phyloP scores from a whole-genome alignment of 2,797 vertebrate genomes.

The Paguma larvata region DNA sequence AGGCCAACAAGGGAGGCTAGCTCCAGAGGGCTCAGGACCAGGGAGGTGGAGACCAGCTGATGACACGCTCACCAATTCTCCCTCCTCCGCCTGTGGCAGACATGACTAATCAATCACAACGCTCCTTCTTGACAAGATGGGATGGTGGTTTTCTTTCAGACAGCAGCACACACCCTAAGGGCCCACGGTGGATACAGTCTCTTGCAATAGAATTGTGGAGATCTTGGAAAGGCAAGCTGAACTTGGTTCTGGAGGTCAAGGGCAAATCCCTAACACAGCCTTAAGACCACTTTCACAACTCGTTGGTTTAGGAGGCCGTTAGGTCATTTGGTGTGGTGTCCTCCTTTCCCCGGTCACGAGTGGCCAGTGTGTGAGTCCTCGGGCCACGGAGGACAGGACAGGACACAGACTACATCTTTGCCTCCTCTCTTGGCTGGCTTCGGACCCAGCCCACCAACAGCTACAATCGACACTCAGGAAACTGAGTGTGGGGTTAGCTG shows the following conservation, averaged over 20 bases:
- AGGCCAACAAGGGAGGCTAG: not conserved
- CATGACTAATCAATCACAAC: not conserved
- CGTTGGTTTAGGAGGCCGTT: not conserved
- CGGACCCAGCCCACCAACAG: not conserved
- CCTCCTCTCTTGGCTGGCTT: not conserved
- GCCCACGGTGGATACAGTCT: not conserved
- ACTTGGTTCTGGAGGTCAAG: conserved; percentile 39
- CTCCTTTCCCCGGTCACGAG: not conserved
- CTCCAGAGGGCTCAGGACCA: not conserved
- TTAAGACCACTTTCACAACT: not conserved
- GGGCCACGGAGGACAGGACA: not conserved
- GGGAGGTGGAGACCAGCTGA: not conserved
- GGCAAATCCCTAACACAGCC: not conserved
- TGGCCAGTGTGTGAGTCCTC: not conserved
- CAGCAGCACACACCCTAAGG: not conserved
- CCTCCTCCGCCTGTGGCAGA: not conserved
- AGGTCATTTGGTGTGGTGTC: not conserved
- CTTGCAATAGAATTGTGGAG: not conserved
- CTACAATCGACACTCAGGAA: not conserved
- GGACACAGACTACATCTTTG: not conserved
- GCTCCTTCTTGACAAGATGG: not conserved
- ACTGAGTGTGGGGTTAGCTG: not conserved
- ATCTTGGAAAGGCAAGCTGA: not conserved
- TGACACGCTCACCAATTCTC: too few species aligned
- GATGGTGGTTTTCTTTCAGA: not conserved